phyloP scores from a whole-genome alignment of 2,113 vertebrate genomes.

The Microtus oregoni region DNA sequence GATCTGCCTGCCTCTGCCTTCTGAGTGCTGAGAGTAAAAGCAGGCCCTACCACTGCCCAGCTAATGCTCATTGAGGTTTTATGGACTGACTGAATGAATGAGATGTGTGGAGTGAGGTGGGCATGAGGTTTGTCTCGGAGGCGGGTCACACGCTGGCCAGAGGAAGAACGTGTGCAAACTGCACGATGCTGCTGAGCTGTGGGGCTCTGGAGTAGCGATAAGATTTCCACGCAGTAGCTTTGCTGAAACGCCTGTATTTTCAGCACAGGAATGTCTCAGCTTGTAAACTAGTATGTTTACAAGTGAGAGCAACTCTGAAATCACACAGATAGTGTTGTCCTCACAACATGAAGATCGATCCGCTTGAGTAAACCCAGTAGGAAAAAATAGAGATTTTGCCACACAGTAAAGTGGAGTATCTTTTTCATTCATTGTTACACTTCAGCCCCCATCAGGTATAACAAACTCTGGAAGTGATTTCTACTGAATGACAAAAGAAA shows the following conservation, averaged over 20 bases:
- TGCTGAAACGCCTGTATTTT: constrained; percentile 39
- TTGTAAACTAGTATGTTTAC: constrained; percentile 4
- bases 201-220: not conserved
- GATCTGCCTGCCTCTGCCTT: not conserved
- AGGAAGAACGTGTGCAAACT: not conserved
- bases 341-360: constrained; percentile 31
- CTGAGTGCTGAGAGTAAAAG: not conserved
- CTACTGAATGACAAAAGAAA: constrained; percentile 80
- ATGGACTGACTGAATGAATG: not conserved
- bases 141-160: not conserved
- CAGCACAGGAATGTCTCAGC: not conserved
- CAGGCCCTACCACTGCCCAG: not conserved
- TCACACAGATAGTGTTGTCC: not conserved
- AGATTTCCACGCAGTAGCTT: not conserved
- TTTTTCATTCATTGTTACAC: constrained; percentile 33
- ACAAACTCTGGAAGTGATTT: constrained; percentile 79
- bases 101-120: not conserved
- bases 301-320: constrained; percentile 47
- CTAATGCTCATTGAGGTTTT: not conserved
- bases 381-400: constrained; percentile 21
- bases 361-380: not conserved
- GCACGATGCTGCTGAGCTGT: not conserved
- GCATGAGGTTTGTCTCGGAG: not conserved
- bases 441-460: constrained; percentile 74
- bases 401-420: constrained; percentile 12